Evolutionary conservation across 2,113 vertebrate species (phyloP).

Genomic region (Cinclus mexicanus): DNA sequence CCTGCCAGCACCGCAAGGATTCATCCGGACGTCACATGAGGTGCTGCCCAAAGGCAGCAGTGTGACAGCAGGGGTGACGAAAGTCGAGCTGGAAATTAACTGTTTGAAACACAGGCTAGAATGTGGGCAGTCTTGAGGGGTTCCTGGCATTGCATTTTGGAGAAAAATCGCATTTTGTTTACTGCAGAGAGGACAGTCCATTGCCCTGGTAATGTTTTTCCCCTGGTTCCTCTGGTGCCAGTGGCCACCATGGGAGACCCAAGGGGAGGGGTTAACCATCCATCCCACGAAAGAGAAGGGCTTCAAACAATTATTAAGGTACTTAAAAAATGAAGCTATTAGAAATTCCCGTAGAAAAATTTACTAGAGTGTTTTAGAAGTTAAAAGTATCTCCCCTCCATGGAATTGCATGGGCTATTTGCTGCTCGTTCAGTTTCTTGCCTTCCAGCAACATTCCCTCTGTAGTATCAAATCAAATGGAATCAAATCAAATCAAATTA

Average conservation of each 20-base stretch:
- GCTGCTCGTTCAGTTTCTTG: background rate
- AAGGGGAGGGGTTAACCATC: background rate
- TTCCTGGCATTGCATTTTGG: background rate
- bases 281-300: background rate
- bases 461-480: background rate
- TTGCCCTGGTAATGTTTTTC: background rate
- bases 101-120: background rate
- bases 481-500: background rate
- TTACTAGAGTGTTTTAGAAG: background rate
- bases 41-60: background rate
- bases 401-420: fast-evolving
- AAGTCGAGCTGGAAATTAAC: background rate
- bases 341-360: background rate
- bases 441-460: background rate
- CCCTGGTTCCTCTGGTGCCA: background rate
- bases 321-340: background rate
- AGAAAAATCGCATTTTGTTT: background rate
- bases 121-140: background rate
- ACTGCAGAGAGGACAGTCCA: background rate
- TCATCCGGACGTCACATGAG: background rate
- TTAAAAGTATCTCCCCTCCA: background rate
- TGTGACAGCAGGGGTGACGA: background rate
- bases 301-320: background rate
- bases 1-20: background rate
- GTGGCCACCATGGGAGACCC: background rate